Base-by-base conservation (phyloP, 2,113 vertebrate genomes). In the Nasalis larvatus region DNA sequence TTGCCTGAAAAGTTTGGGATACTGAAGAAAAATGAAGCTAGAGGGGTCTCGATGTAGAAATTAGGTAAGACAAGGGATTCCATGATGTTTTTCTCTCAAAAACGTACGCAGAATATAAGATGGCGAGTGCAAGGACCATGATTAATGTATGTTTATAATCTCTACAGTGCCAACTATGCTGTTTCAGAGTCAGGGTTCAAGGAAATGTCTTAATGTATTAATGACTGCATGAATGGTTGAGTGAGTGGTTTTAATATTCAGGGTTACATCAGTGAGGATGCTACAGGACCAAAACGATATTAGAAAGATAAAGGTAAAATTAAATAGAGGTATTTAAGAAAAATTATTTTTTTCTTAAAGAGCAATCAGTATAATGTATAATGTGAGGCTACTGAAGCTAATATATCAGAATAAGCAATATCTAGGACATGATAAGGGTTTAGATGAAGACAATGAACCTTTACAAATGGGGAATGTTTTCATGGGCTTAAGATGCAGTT, bases 281-380 rank as follows among this genome's bases (percentile, higher is more conserved):
- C n/a, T 66, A 52, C 3, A 90, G 45, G 25, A 89, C 83, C 40
- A 78, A 30, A 4, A 81, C 1, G 23, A 17, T 82, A 35, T 80
- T 87, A 54, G 25, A 60, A 87, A 96, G 63, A 94, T 56, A 93
- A 90, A 96, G 69, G 66, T 23, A 63, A 95, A 83, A 69, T 77
- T 54, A 89, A 96, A 86, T 89, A 63, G 6, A 78, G 9, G 10
- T 0, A 85, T 66, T 95, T 76, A 74, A 30, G 4, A 25, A 89
- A 95, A 78, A 32, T 1, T 49, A 2, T 12, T 27, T 86, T 35
- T 77, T 74, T 42, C 27, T 71, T 37, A 69, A 96, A 81, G 8
- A 45, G 25, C 66, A 58, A 40, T 42, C 45, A 35, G 37, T 80
- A 49, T 82, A 74, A 42, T 82, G 2, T 84, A 69, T 78, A 91